phyloP scores from a whole-genome alignment of 2,888 invertebrate species.

The Operophtera brumata region DNA sequence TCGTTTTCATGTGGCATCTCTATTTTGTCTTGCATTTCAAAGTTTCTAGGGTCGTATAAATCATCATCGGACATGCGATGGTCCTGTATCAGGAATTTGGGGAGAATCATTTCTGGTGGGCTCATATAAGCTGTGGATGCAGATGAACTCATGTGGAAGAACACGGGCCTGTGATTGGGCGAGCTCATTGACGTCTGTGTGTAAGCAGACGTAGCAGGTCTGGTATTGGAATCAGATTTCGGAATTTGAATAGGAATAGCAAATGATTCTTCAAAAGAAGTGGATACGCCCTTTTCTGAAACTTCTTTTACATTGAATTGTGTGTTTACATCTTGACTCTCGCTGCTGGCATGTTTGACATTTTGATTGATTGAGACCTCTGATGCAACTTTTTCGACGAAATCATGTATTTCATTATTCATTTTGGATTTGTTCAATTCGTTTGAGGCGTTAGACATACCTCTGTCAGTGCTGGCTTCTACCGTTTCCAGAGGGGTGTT shows the following conservation, averaged over 20 bases:
- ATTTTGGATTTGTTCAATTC: slow-evolving; percentile 5
- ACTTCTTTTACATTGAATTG: slow-evolving; percentile 26
- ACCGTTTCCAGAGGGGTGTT: neutral
- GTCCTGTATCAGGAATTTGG: slow-evolving; percentile 52
- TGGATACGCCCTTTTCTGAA: slow-evolving; percentile 47
- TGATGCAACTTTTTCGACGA: slow-evolving; percentile 3
- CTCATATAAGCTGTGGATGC: slow-evolving; percentile 78
- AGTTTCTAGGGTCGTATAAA: slow-evolving; percentile 37
- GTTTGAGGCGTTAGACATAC: neutral
- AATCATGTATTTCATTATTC: neutral
- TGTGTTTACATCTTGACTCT: slow-evolving; percentile 1
- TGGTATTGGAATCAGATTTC: slow-evolving; percentile 40
- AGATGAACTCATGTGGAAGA: slow-evolving; percentile 72
- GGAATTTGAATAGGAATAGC: slow-evolving; percentile 35
- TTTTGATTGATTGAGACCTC: neutral
- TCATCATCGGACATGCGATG: slow-evolving; percentile 42
- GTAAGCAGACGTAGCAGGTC: slow-evolving; percentile 58
- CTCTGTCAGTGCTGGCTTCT: neutral
- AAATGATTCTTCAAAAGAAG: slow-evolving; percentile 42
- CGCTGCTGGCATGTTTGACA: neutral
- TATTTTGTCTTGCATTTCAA: slow-evolving; percentile 28
- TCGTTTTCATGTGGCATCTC: slow-evolving; percentile 31
- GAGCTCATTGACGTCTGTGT: slow-evolving; percentile 66
- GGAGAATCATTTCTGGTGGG: slow-evolving; percentile 70
- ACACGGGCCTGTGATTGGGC: slow-evolving; percentile 54